Conservation (phyloP, 2,797 vertebrate species). For the Streptopelia turtur region DNA sequence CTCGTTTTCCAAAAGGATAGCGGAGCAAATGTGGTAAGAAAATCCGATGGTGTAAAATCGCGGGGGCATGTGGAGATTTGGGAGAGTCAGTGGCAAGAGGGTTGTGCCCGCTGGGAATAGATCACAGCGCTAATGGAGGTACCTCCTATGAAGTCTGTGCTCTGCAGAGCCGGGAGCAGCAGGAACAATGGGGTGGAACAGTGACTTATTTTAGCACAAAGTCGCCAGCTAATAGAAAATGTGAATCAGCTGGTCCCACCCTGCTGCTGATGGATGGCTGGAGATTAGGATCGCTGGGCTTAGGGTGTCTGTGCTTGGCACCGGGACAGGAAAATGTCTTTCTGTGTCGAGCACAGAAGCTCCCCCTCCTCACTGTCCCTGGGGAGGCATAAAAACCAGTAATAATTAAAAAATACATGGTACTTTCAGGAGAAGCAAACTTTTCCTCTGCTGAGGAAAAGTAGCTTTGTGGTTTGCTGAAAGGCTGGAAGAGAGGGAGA, state of each 20-base stretch:
- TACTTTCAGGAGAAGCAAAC: slow-evolving; percentile 22
- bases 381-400: slow-evolving; percentile 44
- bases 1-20: not conserved
- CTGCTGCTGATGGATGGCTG: slow-evolving; percentile 63
- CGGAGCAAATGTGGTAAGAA: not conserved
- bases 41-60: not conserved
- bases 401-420: slow-evolving; percentile 38
- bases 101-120: not conserved
- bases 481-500: not conserved
- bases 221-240: slow-evolving; percentile 62
- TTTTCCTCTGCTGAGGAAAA: slow-evolving; percentile 23
- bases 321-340: slow-evolving; percentile 51
- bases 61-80: not conserved
- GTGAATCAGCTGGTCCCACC: slow-evolving; percentile 64
- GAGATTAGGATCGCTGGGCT: slow-evolving; percentile 64
- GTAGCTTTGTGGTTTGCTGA: slow-evolving; percentile 7
- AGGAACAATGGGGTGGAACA: slow-evolving; percentile 59
- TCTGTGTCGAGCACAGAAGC: slow-evolving; percentile 50
- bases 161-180: not conserved
- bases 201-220: slow-evolving; percentile 61
- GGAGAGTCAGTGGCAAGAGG: not conserved
- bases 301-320: slow-evolving; percentile 67
- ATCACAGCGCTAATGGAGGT: not conserved
- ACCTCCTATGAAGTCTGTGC: not conserved
- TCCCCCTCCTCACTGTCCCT: not conserved